Percentiles rank a stretch among this genome's conserved stretches.
Conservation (phyloP, 1,140 invertebrate genomes). For the Sesamia nonagrioides region DNA sequence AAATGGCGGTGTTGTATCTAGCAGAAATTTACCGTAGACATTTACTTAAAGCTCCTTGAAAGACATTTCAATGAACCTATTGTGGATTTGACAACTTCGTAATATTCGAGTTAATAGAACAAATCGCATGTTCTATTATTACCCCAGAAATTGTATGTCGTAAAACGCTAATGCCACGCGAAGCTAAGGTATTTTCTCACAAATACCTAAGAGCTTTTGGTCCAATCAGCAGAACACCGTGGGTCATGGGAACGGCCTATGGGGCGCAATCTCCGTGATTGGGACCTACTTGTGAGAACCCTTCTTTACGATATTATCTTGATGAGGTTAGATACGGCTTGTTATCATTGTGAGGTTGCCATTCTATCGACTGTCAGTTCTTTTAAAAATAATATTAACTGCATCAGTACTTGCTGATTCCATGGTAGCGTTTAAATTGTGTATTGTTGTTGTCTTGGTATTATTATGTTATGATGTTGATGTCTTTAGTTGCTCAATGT, state of each 20-base stretch:
- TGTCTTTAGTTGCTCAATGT: neutral
- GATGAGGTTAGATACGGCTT: neutral
- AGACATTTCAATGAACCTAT: neutral
- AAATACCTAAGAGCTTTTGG: slow-evolving; percentile 16
- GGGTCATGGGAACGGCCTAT: slow-evolving; percentile 11
- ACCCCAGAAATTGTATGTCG: slow-evolving; percentile 19
- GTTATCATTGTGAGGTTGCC: neutral
- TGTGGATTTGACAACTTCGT: neutral
- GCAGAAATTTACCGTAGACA: too few species aligned
- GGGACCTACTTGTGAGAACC: too few species aligned
- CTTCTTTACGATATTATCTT: neutral
- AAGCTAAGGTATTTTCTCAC: neutral
- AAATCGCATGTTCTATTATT: neutral
- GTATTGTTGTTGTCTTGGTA: neutral
- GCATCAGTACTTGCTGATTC: too few species aligned
- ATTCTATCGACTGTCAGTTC: neutral
- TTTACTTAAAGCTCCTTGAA: too few species aligned
- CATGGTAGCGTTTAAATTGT: neutral
- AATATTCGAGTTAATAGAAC: neutral
- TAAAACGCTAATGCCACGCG: neutral
- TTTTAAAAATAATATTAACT: neutral
- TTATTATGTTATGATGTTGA: slow-evolving; percentile 1
- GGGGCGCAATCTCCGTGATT: slow-evolving; percentile 5
- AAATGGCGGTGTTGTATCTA: too few species aligned
- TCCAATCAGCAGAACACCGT: slow-evolving; percentile 14